Base-by-base conservation (phyloP, 2,797 vertebrate species). In the Eulemur albifrons region DNA sequence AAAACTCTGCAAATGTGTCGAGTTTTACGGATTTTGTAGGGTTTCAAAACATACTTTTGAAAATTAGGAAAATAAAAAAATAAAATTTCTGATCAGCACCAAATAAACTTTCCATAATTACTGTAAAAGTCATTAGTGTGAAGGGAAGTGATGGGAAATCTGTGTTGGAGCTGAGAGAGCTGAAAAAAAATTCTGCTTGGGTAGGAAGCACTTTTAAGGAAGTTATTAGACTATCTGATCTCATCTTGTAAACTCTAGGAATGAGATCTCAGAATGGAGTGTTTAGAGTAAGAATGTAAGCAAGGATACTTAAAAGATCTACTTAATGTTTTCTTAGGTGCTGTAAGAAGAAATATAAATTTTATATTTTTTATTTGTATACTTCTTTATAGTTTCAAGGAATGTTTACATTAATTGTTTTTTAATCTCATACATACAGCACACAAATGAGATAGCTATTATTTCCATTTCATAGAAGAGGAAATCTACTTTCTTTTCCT, bases 41-140 rank as follows among this genome's bases (percentile, higher is more conserved):
- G 4, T 38, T 96, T 79, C 12, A 61, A 95, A 54, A 21, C 25
- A 79, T 27, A 35, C 0, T 92, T 14, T 93, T 76, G 20, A 83
- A 88, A 93, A 81, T 83, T 61, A 89, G 32, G 30, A 30, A 43
- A 52, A 15, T 57, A 94, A 9, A 45, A 72, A 50, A 9, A 40
- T 79, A 52, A 57, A 89, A 83, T n/a, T 25, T 50, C 82, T 95
- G 88, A 91, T 57, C 45, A 93, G 65, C 27, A 43, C 4, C 48
- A 96, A 57, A 94, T 89, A 97, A 96, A 81, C 65, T 88, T 95
- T 84, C 48, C n/a, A 14, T 92, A 96, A 92, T 97, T 97, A 93
- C 52, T 86, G 23, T 40, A 18, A 54, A 11, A 96, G 27, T 96
- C 94, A 91, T 8, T 40, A 84, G 45, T n/a, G 4, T 81, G 73